Base-by-base conservation (phyloP, 2,113 vertebrate genomes). In the Euleptes europaea region DNA sequence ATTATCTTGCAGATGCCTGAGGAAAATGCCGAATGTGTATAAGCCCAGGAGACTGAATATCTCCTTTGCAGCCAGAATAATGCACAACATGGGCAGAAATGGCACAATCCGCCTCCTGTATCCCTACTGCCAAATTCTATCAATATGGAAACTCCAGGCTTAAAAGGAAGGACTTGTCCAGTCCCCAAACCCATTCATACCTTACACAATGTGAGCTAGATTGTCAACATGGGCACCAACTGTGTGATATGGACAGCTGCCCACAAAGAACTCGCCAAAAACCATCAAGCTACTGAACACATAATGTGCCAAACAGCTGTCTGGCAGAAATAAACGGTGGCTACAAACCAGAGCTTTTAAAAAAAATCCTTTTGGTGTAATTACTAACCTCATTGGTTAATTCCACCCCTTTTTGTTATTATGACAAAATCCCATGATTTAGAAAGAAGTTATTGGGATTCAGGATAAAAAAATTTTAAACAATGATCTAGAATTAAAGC, bases 71-170 rank as follows among this genome's bases (percentile, higher is more conserved):
- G 83, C 57, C 38, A 84, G 42, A 90, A 63, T 72, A 47, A 65
- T 84, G 44, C 63, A 23, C 0, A 87, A 72, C 75, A 72, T 0
- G 1, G 67, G 31, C 5, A 85, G 82, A 4, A 74, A 78, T 31
- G 54, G 9, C 4, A 12, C 31, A 87, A 84, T 65, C 79, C 77
- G 65, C 88, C 63, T 86, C 67, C 83, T 63, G 49, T 67, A 71
- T 73, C 60, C 82, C 71, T 33, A 33, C 11, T 90, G 92, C 78
- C 87, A 89, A 86, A 88, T 70, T 38, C 13, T 35, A 66, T 89
- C 72, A 63, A 85, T 80, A 51, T 49, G 0, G 0, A 66, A 83
- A 67, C 44, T 15, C 67, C 51, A 73, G 60, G 76, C 77, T 84
- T 38, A 77, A 57, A 90, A 28, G 4, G 6, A 1, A 10, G 54